Base-by-base conservation (phyloP, 2,888 invertebrate genomes). In the Pterobdella sp. region DNA sequence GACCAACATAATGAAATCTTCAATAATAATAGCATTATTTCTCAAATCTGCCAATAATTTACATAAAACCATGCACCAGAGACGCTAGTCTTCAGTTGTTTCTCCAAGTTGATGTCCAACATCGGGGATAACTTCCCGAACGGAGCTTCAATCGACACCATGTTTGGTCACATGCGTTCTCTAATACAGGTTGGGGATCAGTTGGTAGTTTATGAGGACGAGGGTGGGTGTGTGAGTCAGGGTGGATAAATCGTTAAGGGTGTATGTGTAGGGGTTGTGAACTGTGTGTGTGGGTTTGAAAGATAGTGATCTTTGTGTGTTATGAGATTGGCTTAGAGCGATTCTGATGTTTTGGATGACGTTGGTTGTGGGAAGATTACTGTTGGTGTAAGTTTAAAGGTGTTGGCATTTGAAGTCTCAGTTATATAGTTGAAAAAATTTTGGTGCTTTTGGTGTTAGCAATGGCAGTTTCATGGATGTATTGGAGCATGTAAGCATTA, bases 1-100 rank as follows among this genome's bases (percentile, higher is more conserved):
- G 56, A 95, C 95, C 18, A 96, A 96, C 85, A 92, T 95, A 88
- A 95, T 96, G 84, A 95, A 95, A 1, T 95, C 96, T 95, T 95
- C 94, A 83, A 95, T 96, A 85, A 86, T 96, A 75, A 92, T 91
- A 0, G 95, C 95, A 0, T 94, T 94, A 0, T 85, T 95, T 1
- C 87, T 95, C 31, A 94, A 95, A 26, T 90, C 92, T 80, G 90
- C 94, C 85, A 90, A 92, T 80, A 94, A 96, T 82, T 87, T 87
- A 87, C n/a, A 36, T 32, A 29, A 18, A 26, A 18, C 7, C 22
- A 22, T 72, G 78, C 82, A 72, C 22, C 80, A 87, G 95, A 95
- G 84, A 91, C 93, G 0, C 84, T 90, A 18, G 90, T 94, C 0
- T 93, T 94, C 82, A 92, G 92, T 74, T 91, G 94, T 81, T 96